Percentiles rank a stretch among this genome's conserved stretches.
These are phyloP conservation scores for Spea hammondii DNA, from an alignment of 2,797 vertebrate species.

Conservation along the genomic window DNA sequence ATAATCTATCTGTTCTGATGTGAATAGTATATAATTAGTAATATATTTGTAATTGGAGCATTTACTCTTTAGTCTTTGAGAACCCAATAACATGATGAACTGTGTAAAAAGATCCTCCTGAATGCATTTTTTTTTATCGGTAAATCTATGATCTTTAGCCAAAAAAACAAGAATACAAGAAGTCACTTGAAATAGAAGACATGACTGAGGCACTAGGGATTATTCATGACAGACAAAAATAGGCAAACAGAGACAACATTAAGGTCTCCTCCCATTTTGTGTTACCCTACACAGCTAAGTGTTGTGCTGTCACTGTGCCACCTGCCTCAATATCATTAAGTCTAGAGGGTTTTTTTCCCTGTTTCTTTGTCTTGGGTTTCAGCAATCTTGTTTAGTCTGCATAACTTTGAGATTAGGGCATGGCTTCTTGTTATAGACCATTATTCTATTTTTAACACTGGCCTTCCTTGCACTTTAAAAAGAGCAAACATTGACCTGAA, in stretches of 20 bases:
- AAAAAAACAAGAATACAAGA: conserved; percentile 40
- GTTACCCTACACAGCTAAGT: conserved; percentile 18
- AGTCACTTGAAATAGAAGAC: conserved; percentile 25
- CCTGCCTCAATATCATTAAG: conserved; percentile 45
- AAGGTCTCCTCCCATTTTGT: conserved; percentile 5
- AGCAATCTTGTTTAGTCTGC: conserved; percentile 63
- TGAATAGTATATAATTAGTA: not conserved
- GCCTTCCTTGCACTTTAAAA: not conserved
- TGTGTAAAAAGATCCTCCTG: conserved; percentile 4
- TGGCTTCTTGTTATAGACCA: conserved; percentile 58
- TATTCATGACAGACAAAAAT: conserved; percentile 36
- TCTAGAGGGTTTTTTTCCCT: conserved; percentile 46
- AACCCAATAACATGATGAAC: not conserved
- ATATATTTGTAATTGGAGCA: not conserved
- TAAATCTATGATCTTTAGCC: conserved; percentile 44
- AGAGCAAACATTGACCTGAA: conserved; percentile 7
- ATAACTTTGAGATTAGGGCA: conserved; percentile 56
- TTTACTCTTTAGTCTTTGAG: not conserved
- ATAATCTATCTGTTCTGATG: too few species aligned
- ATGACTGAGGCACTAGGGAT: conserved; percentile 32
- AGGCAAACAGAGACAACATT: conserved; percentile 27
- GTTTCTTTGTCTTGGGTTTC: conserved; percentile 57
- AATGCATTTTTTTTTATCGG: not conserved
- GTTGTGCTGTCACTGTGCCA: conserved; percentile 44
- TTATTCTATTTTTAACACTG: conserved; percentile 57